Evolutionary conservation across 2,888 invertebrate species (phyloP).

Genomic region (Agriopis leucophaearia): DNA sequence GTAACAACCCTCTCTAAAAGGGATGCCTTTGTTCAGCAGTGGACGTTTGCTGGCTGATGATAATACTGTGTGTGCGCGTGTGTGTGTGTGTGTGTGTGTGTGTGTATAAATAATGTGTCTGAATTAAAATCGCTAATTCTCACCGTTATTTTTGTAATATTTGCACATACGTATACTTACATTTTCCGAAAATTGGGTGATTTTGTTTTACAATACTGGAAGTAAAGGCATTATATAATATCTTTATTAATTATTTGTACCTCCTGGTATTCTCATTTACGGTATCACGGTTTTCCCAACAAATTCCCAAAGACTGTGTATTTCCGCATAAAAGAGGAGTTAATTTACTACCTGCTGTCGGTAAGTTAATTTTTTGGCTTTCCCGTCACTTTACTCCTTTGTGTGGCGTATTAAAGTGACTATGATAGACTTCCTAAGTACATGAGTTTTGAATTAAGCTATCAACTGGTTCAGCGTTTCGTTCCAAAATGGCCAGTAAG

Average conservation of each 20-base stretch:
- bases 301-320: constrained; percentile 64
- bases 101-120: no score
- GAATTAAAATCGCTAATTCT: no score
- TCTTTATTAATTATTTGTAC: constrained; percentile 10
- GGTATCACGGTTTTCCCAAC: constrained; percentile 59
- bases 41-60: no score
- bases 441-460: background rate
- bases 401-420: constrained; percentile 5
- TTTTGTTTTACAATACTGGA: background rate
- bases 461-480: no score
- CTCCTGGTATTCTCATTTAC: constrained; percentile 56
- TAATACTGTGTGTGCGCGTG: no score
- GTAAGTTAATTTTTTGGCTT: constrained; percentile 37
- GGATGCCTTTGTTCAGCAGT: no score
- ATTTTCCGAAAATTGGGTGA: background rate
- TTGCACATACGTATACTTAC: no score
- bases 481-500: no score
- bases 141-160: no score
- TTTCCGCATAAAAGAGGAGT: constrained; percentile 58
- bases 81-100: no score
- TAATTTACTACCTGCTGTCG: constrained; percentile 53
- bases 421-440: constrained; percentile 5
- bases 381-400: constrained; percentile 38
- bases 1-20: no score
- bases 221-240: background rate